Evolutionary conservation across 2,113 vertebrate species (phyloP).

Genomic region (Panurus biarmicus): DNA sequence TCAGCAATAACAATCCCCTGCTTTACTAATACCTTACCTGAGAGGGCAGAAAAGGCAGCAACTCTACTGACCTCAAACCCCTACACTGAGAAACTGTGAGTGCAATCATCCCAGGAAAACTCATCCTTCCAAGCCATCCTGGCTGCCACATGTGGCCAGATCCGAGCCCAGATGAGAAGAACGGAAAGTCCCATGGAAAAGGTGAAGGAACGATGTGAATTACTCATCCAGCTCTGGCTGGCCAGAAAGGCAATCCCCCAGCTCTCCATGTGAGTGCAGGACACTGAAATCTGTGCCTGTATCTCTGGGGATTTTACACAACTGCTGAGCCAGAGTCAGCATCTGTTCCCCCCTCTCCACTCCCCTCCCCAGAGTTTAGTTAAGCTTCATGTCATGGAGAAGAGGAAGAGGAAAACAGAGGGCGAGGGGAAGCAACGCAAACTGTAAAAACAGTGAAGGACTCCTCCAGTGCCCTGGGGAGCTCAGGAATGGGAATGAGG

Average conservation of each 20-base stretch:
- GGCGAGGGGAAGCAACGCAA: neutral
- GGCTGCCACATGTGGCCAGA: neutral
- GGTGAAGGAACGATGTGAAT: neutral
- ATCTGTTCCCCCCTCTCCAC: neutral
- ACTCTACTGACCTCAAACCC: neutral
- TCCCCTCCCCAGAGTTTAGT: neutral
- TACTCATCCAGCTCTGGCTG: neutral
- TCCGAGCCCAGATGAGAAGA: neutral
- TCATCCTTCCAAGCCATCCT: neutral
- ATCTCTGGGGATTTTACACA: neutral
- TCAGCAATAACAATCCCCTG: neutral
- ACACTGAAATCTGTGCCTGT: neutral
- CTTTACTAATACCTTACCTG: neutral
- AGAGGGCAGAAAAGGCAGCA: neutral
- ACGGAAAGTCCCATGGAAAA: neutral
- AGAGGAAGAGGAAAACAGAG: slow-evolving; percentile 10
- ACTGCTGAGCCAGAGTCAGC: neutral
- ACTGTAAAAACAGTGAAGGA: slow-evolving; percentile 23
- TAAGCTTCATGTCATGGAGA: neutral
- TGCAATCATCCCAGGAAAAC: neutral
- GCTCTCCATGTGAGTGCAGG: neutral
- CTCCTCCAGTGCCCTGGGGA: neutral
- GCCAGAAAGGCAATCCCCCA: neutral
- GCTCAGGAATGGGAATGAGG: neutral
- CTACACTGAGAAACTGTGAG: fast-evolving